Evolutionary conservation across 2,888 invertebrate genomes (phyloP).

Genomic region (Pheosia gnoma): DNA sequence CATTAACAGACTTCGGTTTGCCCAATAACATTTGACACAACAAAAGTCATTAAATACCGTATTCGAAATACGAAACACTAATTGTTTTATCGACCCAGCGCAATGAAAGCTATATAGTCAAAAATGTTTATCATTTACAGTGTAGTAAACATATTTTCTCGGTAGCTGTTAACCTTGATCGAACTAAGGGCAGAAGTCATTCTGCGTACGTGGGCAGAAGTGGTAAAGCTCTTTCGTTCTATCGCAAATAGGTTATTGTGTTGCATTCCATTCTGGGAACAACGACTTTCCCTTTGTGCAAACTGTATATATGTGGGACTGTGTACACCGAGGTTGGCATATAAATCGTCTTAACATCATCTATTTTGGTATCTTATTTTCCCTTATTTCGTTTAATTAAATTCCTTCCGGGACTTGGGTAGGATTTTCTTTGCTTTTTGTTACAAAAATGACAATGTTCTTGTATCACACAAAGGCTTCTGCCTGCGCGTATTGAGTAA

Average conservation of each 20-base stretch:
- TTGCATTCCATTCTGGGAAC: constrained; percentile 40
- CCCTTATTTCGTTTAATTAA: constrained; percentile 30
- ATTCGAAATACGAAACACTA: background rate
- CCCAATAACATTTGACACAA: background rate
- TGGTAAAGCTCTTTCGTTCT: constrained; percentile 36
- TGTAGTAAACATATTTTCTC: constrained; percentile 47
- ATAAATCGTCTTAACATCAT: constrained; percentile 17
- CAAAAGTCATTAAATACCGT: background rate
- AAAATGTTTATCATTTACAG: constrained; percentile 40
- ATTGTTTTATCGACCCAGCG: background rate
- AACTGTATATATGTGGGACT: background rate
- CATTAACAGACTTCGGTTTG: too few species aligned
- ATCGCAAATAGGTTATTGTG: constrained; percentile 49
- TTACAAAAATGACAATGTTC: constrained; percentile 15
- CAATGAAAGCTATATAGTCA: background rate
- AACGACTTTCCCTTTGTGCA: constrained; percentile 15
- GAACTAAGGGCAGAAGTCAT: constrained; percentile 46
- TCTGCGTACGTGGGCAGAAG: constrained; percentile 33
- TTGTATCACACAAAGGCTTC: background rate
- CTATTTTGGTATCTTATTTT: constrained; percentile 15
- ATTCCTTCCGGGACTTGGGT: constrained; percentile 17
- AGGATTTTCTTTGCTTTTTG: constrained; percentile 11
- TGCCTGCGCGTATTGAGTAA: background rate
- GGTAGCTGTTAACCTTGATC: constrained; percentile 56
- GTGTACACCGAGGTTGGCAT: background rate